Evolutionary conservation across 2,888 invertebrate genomes (phyloP), one percentile per base, ranked within the genome.

Genomic region (Caenorhabditis becei): DNA sequence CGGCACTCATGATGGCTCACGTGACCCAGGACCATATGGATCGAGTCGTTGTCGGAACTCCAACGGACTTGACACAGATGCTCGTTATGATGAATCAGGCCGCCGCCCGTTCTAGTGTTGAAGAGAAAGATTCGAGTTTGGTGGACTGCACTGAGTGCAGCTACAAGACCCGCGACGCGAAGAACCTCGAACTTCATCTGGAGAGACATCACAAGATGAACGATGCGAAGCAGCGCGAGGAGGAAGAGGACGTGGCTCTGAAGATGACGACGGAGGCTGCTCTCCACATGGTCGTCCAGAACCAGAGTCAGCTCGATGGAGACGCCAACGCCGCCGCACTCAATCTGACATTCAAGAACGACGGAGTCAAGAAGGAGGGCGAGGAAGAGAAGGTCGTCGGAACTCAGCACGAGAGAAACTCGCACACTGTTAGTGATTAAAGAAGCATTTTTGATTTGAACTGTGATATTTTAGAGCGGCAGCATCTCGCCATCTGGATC

Each of bases 401-500:
- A 24, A 65, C 59, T 37, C 59, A 69, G 24, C 78, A 77, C 49
- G 88, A 89, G 74, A 83, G 88, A 54, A 87, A 89, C 74, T 87
- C 87, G 32, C 89, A 89, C 74, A 89, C 89, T 66, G 89, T 89
- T 82, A 37, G 86, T 18, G 20, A 26, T n/a, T 28, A 35, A 14
- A n/a, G 3, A 7, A 23, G 14, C 24, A 23, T 18, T 53, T n/a
- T 8, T 61, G 35, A 20, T 41, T 10, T 7, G 32, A 35, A 24
- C 24, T 54, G n/a, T 37, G 51, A 18, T 10, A 49, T 87, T 89
- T 83, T 83, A 89, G 89, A 86, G 86, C 69, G 89, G 89, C 32
- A 88, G 88, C 47, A 82, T 88, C 41, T 86, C 86, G n/a, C 89
- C 89, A 11, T 88, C 89, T 1, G 83, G 83, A 32, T 85, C 86